Conservation (phyloP, 2,888 invertebrate species). For the Strigamia crassipes region DNA sequence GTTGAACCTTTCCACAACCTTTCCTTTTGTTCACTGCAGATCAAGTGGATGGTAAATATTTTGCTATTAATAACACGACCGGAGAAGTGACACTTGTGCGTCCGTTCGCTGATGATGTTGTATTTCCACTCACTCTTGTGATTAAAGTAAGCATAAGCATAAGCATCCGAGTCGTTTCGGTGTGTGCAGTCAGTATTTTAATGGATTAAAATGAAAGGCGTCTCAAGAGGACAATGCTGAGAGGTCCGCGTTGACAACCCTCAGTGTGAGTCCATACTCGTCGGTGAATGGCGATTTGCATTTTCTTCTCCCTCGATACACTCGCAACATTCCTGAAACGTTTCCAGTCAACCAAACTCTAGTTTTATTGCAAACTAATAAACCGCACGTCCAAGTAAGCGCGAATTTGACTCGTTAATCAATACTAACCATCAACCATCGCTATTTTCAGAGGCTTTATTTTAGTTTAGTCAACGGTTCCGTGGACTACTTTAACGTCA, state of each 20-base stretch:
- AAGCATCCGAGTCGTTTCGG: not conserved
- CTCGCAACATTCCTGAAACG: conserved; percentile 75
- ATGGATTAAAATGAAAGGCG: conserved; percentile 62
- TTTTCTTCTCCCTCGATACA: conserved; percentile 74
- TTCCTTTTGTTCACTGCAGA: conserved; percentile 61
- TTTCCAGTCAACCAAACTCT: conserved; percentile 74
- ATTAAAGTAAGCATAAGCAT: conserved; percentile 67
- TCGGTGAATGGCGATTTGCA: conserved; percentile 64
- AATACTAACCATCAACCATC: not conserved
- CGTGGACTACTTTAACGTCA: conserved; percentile 46
- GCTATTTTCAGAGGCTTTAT: conserved; percentile 44
- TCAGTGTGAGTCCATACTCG: conserved; percentile 69
- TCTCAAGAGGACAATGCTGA: conserved; percentile 84
- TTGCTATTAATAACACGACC: conserved; percentile 69
- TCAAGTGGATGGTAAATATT: conserved; percentile 67
- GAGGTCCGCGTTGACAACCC: conserved; percentile 82
- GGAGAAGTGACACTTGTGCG: conserved; percentile 68
- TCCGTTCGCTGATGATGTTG: conserved; percentile 65
- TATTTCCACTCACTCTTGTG: conserved; percentile 69
- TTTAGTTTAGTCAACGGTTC: conserved; percentile 45
- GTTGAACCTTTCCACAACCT: not conserved
- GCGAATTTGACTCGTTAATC: not conserved
- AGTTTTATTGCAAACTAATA: conserved; percentile 70
- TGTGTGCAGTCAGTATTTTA: not conserved
- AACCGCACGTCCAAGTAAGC: conserved; percentile 64